Conservation (phyloP, 2,113 vertebrate species). For the Cryptotis parvus region DNA sequence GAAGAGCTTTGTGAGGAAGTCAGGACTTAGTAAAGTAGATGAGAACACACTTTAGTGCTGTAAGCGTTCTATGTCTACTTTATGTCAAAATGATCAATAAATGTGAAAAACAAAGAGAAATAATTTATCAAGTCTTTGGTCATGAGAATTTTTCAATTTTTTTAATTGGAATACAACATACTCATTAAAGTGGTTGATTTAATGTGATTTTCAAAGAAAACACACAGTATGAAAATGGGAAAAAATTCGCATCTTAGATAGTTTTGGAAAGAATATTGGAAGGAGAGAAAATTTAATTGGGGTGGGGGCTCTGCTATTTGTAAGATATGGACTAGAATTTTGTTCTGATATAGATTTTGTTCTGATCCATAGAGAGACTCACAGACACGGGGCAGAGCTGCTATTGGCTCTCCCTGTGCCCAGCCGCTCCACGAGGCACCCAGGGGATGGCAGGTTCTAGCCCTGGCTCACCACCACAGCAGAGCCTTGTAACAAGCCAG, state of each 20-base stretch:
- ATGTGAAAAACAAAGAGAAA: background rate
- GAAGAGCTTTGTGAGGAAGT: conserved; percentile 1
- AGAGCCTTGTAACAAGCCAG: no score
- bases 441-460: no score
- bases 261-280: background rate
- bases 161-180: background rate
- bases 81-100: background rate
- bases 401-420: no score
- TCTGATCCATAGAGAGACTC: no score
- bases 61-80: background rate
- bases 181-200: background rate
- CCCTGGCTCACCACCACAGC: no score
- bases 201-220: conserved; percentile 9
- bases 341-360: background rate
- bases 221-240: background rate
- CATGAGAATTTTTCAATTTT: background rate
- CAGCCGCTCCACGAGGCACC: no score
- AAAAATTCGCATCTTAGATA: background rate
- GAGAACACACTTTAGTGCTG: background rate
- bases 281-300: background rate
- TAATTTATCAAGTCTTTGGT: background rate
- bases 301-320: background rate
- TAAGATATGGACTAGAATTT: conserved; percentile 14
- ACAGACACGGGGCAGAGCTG: no score
- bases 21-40: background rate